Evolutionary conservation across 2,797 vertebrate species (phyloP).

Genomic region (Eulemur mongoz): DNA sequence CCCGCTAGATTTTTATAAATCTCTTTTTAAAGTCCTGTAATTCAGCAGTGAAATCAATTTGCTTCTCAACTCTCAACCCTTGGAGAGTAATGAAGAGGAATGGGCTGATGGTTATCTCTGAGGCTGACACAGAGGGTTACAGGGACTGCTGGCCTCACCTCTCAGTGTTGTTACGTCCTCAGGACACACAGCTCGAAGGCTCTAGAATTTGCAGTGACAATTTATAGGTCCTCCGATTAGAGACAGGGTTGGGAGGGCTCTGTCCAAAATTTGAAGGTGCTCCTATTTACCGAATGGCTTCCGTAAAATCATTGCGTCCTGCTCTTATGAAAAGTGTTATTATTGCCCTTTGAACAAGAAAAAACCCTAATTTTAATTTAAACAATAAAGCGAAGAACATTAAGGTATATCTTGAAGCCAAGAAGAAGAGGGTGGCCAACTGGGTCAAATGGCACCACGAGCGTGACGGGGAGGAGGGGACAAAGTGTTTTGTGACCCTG

Average conservation of each 20-base stretch:
- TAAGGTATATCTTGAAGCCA: not conserved
- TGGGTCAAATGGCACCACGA: not conserved
- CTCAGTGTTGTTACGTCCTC: not conserved
- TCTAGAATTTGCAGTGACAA: not conserved
- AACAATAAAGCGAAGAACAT: not conserved
- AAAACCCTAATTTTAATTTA: not conserved
- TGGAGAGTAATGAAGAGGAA: not conserved
- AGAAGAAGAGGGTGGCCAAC: not conserved
- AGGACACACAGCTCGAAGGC: not conserved
- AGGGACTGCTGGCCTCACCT: not conserved
- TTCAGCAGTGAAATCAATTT: not conserved
- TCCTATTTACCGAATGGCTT: not conserved
- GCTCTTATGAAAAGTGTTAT: not conserved
- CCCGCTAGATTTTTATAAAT: slow-evolving; percentile 66
- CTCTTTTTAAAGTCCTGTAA: slow-evolving; percentile 68
- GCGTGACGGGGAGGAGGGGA: not conserved
- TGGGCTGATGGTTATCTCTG: not conserved
- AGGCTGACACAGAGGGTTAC: not conserved
- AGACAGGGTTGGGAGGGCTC: not conserved
- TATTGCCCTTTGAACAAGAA: not conserved
- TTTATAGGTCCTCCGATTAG: not conserved
- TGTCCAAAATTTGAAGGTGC: not conserved
- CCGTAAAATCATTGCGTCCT: not conserved
- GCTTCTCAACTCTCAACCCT: slow-evolving; percentile 5
- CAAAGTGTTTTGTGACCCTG: not conserved